Evolutionary conservation across 2,113 vertebrate species (phyloP).

Genomic region (Girardinichthys multiradiatus): DNA sequence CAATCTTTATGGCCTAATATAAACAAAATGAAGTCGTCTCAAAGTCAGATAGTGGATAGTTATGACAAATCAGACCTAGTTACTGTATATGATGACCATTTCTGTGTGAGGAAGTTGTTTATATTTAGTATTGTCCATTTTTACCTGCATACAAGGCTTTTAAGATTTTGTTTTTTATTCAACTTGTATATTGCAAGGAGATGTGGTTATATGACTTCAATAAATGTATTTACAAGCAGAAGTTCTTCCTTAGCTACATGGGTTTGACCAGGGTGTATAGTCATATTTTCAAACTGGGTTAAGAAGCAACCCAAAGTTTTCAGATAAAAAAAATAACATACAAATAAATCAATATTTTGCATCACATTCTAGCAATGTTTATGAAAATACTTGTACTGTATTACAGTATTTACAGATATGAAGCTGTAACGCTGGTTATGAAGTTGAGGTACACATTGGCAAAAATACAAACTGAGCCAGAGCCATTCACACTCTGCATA

Average conservation of each 20-base stretch:
- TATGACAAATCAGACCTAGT: not conserved
- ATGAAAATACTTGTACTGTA: not conserved
- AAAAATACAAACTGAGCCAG: not conserved
- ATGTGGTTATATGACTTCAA: not conserved
- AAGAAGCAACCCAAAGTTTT: not conserved
- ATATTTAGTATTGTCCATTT: not conserved
- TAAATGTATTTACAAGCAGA: too few relatives aligned
- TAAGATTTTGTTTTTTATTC: not conserved
- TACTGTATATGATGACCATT: not conserved
- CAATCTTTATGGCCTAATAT: constrained; percentile 17
- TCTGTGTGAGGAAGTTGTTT: not conserved
- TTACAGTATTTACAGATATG: not conserved
- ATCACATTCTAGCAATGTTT: not conserved
- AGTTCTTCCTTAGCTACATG: too few relatives aligned
- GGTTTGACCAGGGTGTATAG: not conserved
- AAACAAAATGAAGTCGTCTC: constrained; percentile 11
- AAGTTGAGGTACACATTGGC: not conserved
- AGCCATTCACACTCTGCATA: not conserved
- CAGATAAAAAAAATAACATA: not conserved
- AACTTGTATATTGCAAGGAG: not conserved
- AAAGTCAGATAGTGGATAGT: not conserved
- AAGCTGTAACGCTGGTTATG: not conserved
- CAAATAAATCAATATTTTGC: not conserved
- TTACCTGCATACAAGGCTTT: not conserved
- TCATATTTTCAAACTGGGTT: too few relatives aligned